Conservation (phyloP, 2,113 vertebrate species). For the Ophthalmolycus amberensis region DNA sequence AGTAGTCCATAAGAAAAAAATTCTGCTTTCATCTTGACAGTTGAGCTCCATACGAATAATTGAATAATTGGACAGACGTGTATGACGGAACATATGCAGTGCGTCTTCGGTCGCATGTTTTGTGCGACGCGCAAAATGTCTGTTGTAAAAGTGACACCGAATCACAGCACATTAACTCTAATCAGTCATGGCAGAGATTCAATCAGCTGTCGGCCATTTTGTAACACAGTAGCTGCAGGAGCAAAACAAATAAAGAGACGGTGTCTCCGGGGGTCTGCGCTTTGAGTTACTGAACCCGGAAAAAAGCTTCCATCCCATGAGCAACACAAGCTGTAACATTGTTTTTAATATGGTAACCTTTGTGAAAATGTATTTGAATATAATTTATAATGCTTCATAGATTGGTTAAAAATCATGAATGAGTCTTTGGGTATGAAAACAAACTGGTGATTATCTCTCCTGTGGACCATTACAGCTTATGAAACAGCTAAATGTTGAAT, state of each 20-base stretch:
- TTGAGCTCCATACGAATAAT: not conserved
- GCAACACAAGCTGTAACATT: not conserved
- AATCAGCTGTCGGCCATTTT: slow-evolving; percentile 22
- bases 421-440: not conserved
- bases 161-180: slow-evolving; percentile 20
- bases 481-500: not conserved
- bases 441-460: too few species aligned
- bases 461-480: too few species aligned
- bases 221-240: not conserved
- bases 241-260: not conserved
- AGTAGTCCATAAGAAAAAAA: not conserved
- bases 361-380: not conserved
- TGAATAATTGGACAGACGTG: slow-evolving; percentile 21
- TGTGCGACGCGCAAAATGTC: not conserved
- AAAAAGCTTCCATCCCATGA: not conserved
- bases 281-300: not conserved
- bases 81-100: not conserved
- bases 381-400: not conserved
- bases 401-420: not conserved
- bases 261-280: not conserved
- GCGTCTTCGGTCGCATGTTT: slow-evolving; percentile 4
- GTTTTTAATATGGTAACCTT: not conserved
- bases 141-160: not conserved
- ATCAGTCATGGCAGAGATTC: slow-evolving; percentile 20
- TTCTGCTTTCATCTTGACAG: not conserved